Conservation (phyloP, 92 coral and sea anemone species). For the Chrysogorgia sp. region DNA sequence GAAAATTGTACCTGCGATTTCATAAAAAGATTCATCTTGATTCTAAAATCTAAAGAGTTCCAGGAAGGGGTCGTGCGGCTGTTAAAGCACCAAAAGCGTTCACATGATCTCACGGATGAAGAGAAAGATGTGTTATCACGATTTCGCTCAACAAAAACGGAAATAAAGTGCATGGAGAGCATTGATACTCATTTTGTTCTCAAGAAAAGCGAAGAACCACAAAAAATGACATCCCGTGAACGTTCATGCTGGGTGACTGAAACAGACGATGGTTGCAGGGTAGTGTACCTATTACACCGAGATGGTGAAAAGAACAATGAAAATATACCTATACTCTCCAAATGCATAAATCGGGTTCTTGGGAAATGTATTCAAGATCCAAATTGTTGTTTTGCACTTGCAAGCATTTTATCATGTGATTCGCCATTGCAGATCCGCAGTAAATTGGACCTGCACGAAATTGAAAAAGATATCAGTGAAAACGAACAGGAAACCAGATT, state of each 20-base stretch:
- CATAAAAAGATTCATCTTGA: conserved; percentile 12
- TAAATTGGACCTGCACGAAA: conserved; percentile 80
- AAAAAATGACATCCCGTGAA: conserved; percentile 60
- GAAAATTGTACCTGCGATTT: conserved; percentile 25
- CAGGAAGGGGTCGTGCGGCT: conserved; percentile 72
- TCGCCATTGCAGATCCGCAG: conserved; percentile 85
- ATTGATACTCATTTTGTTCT: conserved; percentile 81
- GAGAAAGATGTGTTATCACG: conserved; percentile 77
- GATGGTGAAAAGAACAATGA: conserved; percentile 79
- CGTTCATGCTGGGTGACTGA: conserved; percentile 15
- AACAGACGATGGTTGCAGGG: neutral
- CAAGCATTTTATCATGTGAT: conserved; percentile 79
- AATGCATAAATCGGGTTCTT: conserved; percentile 78
- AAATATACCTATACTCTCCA: conserved; percentile 81
- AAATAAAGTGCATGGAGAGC: conserved; percentile 79
- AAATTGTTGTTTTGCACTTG: conserved; percentile 70
- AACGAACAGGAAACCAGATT: conserved; percentile 73
- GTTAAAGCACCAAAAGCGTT: conserved; percentile 85
- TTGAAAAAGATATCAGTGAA: conserved; percentile 81
- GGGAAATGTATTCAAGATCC: conserved; percentile 75
- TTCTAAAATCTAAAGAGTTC: conserved; percentile 15
- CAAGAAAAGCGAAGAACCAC: conserved; percentile 71
- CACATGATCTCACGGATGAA: conserved; percentile 82
- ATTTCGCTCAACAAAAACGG: conserved; percentile 62
- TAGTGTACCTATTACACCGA: conserved; percentile 43